Evolutionary conservation across 2,113 vertebrate genomes (phyloP).

Genomic region (Psilopsiagon aurifrons): DNA sequence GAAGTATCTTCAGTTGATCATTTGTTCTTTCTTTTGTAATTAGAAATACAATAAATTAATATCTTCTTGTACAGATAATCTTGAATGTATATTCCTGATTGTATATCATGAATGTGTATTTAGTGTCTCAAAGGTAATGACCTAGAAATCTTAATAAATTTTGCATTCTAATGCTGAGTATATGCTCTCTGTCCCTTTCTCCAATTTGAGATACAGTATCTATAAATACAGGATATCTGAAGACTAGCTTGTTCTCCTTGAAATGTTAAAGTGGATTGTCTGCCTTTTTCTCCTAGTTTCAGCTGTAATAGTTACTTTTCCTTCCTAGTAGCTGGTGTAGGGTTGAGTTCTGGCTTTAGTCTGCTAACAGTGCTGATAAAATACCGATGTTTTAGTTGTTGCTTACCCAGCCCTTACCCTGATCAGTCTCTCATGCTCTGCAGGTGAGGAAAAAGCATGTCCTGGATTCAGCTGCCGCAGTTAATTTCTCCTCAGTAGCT

Average conservation of each 20-base stretch:
- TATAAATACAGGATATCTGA: not conserved
- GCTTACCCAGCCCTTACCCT: not conserved
- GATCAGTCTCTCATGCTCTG: not conserved
- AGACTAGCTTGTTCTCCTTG: not conserved
- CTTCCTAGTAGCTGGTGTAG: not conserved
- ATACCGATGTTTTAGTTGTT: not conserved
- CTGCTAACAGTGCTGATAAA: not conserved
- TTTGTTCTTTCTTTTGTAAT: not conserved
- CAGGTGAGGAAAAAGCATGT: not conserved
- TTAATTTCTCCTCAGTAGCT: not conserved
- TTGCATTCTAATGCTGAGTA: not conserved
- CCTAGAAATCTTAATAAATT: not conserved
- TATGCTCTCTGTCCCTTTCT: not conserved
- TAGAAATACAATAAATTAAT: not conserved
- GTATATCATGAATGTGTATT: not conserved
- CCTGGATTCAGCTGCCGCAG: not conserved
- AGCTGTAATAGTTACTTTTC: not conserved
- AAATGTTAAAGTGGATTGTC: not conserved
- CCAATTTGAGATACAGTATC: accelerated
- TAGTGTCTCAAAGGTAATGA: not conserved
- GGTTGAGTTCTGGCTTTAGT: not conserved
- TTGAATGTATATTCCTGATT: not conserved
- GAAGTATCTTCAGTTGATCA: not conserved
- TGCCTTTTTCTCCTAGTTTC: not conserved
- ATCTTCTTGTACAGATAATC: not conserved